Percentiles rank a stretch among this genome's conserved stretches.
Conservation (phyloP, 2,113 vertebrate genomes). For the Tauraco erythrolophus region DNA sequence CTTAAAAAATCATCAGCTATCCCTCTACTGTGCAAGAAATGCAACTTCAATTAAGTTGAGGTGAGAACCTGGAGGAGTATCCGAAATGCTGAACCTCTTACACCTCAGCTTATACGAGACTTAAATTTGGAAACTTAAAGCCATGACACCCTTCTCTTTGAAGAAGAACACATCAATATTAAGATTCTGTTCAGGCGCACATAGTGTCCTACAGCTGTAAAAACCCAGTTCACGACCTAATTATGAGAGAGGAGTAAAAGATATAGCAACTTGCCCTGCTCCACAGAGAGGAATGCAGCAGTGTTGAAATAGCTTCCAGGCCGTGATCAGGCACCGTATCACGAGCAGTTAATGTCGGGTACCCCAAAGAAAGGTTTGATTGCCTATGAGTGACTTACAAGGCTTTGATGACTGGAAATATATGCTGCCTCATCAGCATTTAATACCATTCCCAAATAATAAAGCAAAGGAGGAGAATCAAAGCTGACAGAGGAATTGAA, state of each 20-base stretch:
- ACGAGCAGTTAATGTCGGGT: background rate
- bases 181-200: background rate
- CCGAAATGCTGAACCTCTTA: background rate
- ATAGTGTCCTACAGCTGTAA: background rate
- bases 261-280: background rate
- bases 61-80: background rate
- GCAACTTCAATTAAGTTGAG: background rate
- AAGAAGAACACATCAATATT: background rate
- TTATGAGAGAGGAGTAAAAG: background rate
- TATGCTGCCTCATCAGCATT: background rate
- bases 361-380: background rate
- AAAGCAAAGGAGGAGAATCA: background rate
- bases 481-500: background rate
- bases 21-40: background rate
- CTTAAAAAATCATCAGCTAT: background rate
- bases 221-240: rapidly evolving
- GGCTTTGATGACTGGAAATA: background rate
- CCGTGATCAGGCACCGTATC: background rate
- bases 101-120: background rate
- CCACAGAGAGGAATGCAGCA: background rate
- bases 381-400: background rate
- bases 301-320: background rate
- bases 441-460: background rate
- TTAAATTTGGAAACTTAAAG: background rate
- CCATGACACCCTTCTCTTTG: background rate